These are phyloP conservation scores for Acanthococcus lagerstroemiae DNA, from an alignment of 2,888 invertebrate species.

Conservation along the genomic window DNA sequence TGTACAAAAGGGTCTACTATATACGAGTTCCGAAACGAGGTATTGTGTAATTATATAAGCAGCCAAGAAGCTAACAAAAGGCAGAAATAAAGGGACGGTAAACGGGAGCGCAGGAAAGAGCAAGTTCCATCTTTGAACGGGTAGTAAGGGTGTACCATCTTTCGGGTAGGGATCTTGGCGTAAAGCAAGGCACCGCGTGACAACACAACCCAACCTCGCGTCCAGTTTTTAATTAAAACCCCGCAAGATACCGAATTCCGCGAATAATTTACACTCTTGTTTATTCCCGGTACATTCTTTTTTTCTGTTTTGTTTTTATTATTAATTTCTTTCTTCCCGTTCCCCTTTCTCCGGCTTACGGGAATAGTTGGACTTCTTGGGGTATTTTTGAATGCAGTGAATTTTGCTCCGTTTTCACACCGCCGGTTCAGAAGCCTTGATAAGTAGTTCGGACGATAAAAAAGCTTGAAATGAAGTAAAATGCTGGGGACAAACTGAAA, in stretches of 20 bases:
- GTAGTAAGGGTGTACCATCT: neutral
- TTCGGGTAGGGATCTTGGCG: neutral
- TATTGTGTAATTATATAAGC: constrained; percentile 28
- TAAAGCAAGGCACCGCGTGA: neutral
- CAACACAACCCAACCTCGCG: constrained; percentile 19
- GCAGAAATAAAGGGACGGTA: constrained; percentile 15
- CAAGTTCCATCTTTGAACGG: neutral
- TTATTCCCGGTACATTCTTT: constrained; percentile 15
- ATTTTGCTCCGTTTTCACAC: too few species aligned
- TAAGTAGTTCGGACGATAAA: too few species aligned
- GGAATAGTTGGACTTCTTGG: too few species aligned
- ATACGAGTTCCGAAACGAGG: constrained; percentile 6
- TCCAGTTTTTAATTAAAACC: constrained; percentile 30
- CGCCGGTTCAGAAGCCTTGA: too few species aligned
- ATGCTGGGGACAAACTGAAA: too few species aligned
- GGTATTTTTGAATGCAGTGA: too few species aligned
- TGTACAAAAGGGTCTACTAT: constrained; percentile 9
- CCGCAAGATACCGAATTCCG: constrained; percentile 28
- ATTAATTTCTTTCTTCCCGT: constrained; percentile 1
- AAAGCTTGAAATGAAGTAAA: too few species aligned
- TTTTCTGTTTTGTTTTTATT: constrained; percentile 1
- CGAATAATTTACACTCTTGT: constrained; percentile 28
- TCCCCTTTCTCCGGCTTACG: neutral
- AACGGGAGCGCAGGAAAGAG: neutral
- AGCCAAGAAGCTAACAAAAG: constrained; percentile 28